Conservation (phyloP, 2,113 vertebrate species). For the Eurypyga helias region DNA sequence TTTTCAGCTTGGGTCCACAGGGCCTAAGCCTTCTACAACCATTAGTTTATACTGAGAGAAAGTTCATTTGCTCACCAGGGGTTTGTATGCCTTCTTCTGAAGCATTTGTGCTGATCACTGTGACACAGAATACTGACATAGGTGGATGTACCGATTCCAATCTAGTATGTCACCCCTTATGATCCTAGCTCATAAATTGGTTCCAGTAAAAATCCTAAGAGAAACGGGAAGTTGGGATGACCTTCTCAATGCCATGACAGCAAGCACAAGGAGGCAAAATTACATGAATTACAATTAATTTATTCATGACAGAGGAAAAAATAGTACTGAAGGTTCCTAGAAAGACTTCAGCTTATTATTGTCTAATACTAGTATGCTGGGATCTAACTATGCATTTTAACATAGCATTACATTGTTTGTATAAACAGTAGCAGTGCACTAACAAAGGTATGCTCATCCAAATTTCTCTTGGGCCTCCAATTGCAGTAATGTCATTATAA, state of each 20-base stretch:
- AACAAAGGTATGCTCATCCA: accelerated
- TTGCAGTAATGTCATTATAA: background rate
- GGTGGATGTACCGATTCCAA: background rate
- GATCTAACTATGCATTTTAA: background rate
- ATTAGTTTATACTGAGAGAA: background rate
- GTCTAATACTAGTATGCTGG: background rate
- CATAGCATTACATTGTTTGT: background rate
- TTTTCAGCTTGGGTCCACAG: background rate
- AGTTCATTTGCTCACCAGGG: background rate
- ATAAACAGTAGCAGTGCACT: background rate
- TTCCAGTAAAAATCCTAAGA: background rate
- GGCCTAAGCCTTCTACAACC: background rate
- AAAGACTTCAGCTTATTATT: background rate
- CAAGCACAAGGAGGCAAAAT: background rate
- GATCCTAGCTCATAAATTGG: background rate
- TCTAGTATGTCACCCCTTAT: background rate
- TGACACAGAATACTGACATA: background rate
- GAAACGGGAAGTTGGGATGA: background rate
- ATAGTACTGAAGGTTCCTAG: background rate
- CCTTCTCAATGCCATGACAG: background rate
- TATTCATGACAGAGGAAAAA: background rate
- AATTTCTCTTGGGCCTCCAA: background rate
- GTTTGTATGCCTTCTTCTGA: background rate
- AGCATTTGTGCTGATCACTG: background rate
- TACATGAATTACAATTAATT: background rate